phyloP scores from a whole-genome alignment of 2,888 invertebrate species.

The Calephelis perditalis region DNA sequence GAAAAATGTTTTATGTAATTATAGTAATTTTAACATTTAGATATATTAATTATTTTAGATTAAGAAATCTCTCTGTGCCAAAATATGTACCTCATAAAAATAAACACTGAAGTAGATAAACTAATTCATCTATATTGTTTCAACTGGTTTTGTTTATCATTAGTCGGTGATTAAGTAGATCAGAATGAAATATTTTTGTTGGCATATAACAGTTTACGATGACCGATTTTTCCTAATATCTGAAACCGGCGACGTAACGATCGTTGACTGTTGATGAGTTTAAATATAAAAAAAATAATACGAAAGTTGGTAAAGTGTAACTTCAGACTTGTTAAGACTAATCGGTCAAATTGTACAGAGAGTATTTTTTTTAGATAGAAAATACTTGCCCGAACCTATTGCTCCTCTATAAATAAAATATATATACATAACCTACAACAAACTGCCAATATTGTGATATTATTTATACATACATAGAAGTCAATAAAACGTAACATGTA shows the following conservation, averaged over 20 bases:
- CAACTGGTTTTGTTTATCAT: constrained; percentile 52
- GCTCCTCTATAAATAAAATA: constrained; percentile 11
- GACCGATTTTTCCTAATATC: too few species aligned
- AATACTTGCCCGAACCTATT: constrained; percentile 34
- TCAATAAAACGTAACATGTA: constrained; percentile 15
- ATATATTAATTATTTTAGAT: constrained; percentile 63
- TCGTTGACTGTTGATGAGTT: too few species aligned
- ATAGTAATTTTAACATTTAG: constrained; percentile 60
- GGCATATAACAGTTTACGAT: too few species aligned
- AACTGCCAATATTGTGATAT: constrained; percentile 38
- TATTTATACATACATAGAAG: constrained; percentile 26
- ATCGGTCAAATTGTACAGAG: background rate
- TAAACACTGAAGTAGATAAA: constrained; percentile 72
- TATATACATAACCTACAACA: constrained; percentile 17
- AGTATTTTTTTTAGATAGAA: constrained; percentile 20
- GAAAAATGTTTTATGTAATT: constrained; percentile 72
- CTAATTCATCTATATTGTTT: constrained; percentile 59
- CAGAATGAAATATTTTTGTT: too few species aligned
- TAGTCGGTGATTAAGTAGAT: constrained; percentile 35
- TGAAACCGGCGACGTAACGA: too few species aligned
- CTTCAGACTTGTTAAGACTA: background rate
- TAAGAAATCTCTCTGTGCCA: constrained; percentile 86
- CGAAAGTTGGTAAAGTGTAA: too few species aligned
- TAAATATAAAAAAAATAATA: too few species aligned
- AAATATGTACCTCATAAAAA: constrained; percentile 88